phyloP scores from a whole-genome alignment of 2,797 vertebrate species.

The Sus cebifrons region DNA sequence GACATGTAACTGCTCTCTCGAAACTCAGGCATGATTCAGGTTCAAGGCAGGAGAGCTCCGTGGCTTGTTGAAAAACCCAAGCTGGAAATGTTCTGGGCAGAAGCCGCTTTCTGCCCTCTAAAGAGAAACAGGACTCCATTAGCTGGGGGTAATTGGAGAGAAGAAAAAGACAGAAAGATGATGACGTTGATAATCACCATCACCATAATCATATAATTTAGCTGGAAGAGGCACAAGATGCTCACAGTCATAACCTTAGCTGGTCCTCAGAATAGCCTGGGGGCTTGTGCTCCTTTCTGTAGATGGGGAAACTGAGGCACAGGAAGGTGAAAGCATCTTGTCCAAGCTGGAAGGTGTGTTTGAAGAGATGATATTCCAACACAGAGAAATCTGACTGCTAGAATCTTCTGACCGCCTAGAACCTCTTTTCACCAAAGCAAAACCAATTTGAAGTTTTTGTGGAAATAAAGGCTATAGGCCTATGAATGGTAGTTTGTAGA shows the following conservation, averaged over 20 bases:
- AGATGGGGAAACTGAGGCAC: conserved; percentile 54
- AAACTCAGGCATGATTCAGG: conserved; percentile 68
- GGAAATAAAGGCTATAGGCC: rapidly evolving
- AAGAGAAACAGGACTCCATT: conserved; percentile 68
- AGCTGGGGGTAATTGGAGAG: conserved; percentile 38
- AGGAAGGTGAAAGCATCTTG: neutral
- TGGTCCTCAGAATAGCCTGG: neutral
- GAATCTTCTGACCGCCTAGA: rapidly evolving
- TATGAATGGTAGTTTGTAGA: neutral
- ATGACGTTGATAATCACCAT: neutral
- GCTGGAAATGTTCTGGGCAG: conserved; percentile 57
- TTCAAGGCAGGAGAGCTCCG: conserved; percentile 68
- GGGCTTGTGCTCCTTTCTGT: neutral
- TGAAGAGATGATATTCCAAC: neutral
- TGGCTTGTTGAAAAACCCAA: conserved; percentile 57
- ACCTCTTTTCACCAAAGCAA: neutral
- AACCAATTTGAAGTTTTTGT: neutral
- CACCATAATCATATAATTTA: conserved; percentile 34
- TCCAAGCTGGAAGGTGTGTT: neutral
- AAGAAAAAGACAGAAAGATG: neutral
- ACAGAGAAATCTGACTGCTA: neutral
- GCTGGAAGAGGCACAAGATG: conserved; percentile 20
- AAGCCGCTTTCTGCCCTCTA: neutral
- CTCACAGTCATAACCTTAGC: neutral
- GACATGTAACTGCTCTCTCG: conserved; percentile 83